Percentiles rank a stretch among this genome's conserved stretches.
phyloP scores from a whole-genome alignment of 2,797 vertebrate genomes.

The Potorous gilbertii region DNA sequence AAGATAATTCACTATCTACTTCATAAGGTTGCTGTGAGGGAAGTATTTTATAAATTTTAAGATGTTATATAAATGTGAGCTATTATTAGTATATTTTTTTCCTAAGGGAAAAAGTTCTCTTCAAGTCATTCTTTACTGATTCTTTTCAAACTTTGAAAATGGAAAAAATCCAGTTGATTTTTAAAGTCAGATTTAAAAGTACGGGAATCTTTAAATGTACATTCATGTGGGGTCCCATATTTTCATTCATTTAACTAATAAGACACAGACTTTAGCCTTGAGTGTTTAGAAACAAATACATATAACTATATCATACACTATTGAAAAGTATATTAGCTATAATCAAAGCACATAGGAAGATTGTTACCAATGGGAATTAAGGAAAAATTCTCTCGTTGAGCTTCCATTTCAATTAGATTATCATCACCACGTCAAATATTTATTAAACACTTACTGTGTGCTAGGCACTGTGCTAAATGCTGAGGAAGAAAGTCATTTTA shows the following conservation, averaged over 20 bases:
- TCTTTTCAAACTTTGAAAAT: neutral
- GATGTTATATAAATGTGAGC: neutral
- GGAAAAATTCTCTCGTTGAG: neutral
- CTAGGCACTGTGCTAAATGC: neutral
- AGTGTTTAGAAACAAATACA: neutral
- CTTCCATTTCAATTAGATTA: neutral
- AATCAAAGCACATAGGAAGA: neutral
- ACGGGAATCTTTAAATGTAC: neutral
- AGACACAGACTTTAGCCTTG: neutral
- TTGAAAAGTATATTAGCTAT: neutral
- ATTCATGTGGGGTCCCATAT: neutral
- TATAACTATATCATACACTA: neutral
- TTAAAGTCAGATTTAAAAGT: neutral
- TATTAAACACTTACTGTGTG: neutral
- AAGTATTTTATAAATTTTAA: neutral
- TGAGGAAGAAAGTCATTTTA: neutral
- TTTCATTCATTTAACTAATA: neutral
- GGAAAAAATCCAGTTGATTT: neutral
- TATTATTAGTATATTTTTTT: neutral
- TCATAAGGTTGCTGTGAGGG: neutral
- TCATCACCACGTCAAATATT: neutral
- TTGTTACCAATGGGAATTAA: neutral
- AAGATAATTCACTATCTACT: neutral
- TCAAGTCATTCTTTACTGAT: neutral
- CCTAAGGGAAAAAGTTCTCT: neutral